Evolutionary conservation across 1,140 invertebrate species (phyloP).

Genomic region (Cylas formicarius): DNA sequence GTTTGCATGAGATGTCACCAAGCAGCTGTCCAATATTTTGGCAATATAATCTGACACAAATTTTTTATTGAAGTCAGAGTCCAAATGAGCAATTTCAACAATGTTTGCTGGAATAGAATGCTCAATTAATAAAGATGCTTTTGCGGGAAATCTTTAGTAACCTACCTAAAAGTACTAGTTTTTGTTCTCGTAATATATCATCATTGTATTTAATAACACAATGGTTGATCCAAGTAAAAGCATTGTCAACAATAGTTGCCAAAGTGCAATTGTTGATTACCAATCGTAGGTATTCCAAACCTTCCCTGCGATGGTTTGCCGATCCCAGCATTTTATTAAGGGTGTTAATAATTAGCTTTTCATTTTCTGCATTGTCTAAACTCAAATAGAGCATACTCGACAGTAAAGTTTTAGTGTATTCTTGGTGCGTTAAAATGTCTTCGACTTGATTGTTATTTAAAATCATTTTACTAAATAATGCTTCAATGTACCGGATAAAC

Average conservation of each 20-base stretch:
- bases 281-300: constrained; percentile 16
- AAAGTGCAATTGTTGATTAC: constrained; percentile 13
- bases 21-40: constrained; percentile 19
- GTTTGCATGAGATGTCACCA: constrained; percentile 10
- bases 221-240: constrained; percentile 16
- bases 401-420: constrained; percentile 12
- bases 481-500: no score
- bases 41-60: constrained; percentile 17
- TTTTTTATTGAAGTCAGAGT: constrained; percentile 19
- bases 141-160: constrained; percentile 1
- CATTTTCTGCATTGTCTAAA: constrained; percentile 10
- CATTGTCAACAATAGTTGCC: constrained; percentile 11
- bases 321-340: constrained; percentile 13
- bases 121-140: not conserved
- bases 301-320: constrained; percentile 14
- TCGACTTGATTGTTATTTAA: constrained; percentile 11
- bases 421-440: constrained; percentile 7
- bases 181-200: constrained; percentile 19
- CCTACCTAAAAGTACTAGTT: constrained; percentile 16
- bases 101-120: constrained; percentile 15
- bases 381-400: constrained; percentile 19
- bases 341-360: constrained; percentile 15
- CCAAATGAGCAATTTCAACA: constrained; percentile 11
- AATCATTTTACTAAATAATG: constrained; percentile 6
- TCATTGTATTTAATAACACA: constrained; percentile 21